Percentiles rank a stretch among this genome's conserved stretches.
These are phyloP conservation scores for Microcebus jonahi DNA, from an alignment of 2,113 vertebrate genomes.

Conservation along the genomic window DNA sequence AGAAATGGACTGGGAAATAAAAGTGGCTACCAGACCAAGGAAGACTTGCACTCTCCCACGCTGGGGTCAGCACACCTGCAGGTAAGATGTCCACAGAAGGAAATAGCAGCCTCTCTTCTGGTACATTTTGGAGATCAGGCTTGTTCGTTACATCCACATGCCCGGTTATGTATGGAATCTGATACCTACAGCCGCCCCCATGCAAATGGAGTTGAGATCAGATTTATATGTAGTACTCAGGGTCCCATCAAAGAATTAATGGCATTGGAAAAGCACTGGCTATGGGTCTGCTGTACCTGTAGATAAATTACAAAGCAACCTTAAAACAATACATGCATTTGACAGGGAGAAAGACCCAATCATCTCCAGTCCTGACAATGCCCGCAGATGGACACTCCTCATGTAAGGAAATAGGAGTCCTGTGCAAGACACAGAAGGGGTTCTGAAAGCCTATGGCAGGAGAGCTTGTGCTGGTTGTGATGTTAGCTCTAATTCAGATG, in stretches of 20 bases:
- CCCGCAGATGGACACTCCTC: not conserved
- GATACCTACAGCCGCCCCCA: not conserved
- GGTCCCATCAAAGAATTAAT: not conserved
- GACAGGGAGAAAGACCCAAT: not conserved
- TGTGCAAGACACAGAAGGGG: not conserved
- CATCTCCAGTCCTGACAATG: not conserved
- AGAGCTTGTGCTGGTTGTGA: not conserved
- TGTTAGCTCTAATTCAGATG: not conserved
- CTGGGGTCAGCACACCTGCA: fast-evolving
- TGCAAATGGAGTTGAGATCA: not conserved
- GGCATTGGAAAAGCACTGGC: not conserved
- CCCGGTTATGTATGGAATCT: not conserved
- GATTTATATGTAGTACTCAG: not conserved
- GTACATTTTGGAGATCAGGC: not conserved
- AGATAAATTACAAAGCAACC: not conserved
- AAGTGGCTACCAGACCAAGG: not conserved
- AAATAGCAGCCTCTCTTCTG: not conserved
- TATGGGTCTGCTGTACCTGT: not conserved
- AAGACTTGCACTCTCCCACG: not conserved
- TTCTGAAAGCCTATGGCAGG: not conserved
- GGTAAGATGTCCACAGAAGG: not conserved
- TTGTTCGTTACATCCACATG: not conserved
- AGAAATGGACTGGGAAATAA: constrained; percentile 1
- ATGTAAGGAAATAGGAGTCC: not conserved
- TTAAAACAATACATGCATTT: not conserved